Base-by-base conservation (phyloP, 2,888 invertebrate species). In the Drosophila conformis region DNA sequence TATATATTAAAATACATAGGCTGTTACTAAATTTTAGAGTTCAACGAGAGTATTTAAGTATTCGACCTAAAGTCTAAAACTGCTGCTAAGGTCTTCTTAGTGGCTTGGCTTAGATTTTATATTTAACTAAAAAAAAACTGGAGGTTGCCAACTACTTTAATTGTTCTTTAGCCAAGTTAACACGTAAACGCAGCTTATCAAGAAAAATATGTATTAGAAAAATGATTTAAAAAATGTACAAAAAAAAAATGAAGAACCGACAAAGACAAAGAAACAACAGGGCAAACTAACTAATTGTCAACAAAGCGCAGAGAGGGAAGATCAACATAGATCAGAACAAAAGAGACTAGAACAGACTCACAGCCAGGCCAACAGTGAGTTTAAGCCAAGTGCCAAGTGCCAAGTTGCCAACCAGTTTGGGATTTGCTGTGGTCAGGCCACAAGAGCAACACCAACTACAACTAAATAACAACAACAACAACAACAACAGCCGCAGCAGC, bases 351-450 rank as follows among this genome's bases (percentile, higher is more conserved):
- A 71, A 76, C 58, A 71, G 54, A 56, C 54, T 25, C 15, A 8
- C 25, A 46, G 46, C 27, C 69, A 69, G 29, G 53, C 70, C 59
- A 49, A 54, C 74, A 73, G 69, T 27, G 49, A 69, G 76, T 29
- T 59, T 58, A 42, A 68, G 69, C 57, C 60, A 74, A 70, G 72
- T 72, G 69, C 57, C 60, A 74, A 70, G 72, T 72, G 58, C 8
- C n/a, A 15, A 11, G 59, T 62, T 78, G 69, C 60, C 73, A 84
- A 88, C 86, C 85, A 85, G 85, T 87, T 84, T 84, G 60, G 56
- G 62, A 64, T 76, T 73, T 73, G 68, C 60, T 38, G 36, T 67
- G 66, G 56, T 15, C 60, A 53, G 59, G 33, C 53, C 36, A n/a
- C 59, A 66, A 33, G 33, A 49, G 42, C 64, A 60, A 60, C 63